phyloP scores from a whole-genome alignment of 2,888 invertebrate species.

The Muschampia staudingeri region DNA sequence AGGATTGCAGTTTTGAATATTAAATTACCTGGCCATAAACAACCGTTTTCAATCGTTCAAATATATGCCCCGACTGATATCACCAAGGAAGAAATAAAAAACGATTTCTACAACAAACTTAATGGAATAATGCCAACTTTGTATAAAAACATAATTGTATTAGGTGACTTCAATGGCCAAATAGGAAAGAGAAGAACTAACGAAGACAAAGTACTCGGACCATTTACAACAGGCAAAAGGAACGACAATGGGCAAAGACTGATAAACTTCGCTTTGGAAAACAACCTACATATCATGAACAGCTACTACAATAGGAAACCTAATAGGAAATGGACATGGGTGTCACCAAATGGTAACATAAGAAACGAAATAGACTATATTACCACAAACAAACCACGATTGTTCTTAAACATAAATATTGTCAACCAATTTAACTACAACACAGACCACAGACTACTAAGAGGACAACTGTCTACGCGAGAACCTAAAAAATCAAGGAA shows the following conservation, averaged over 20 bases:
- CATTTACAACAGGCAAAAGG: neutral
- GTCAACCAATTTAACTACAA: neutral
- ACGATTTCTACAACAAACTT: neutral
- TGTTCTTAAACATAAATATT: neutral
- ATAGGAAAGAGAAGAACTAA: neutral
- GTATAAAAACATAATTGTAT: neutral
- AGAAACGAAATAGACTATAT: neutral
- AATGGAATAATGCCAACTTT: neutral
- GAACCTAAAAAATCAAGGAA: neutral
- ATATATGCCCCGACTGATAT: neutral
- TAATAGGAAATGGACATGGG: neutral
- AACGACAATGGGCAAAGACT: neutral
- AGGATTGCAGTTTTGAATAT: neutral
- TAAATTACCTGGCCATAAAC: neutral
- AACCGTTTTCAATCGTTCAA: neutral
- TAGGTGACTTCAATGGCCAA: neutral
- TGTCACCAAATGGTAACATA: neutral
- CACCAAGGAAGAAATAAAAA: neutral
- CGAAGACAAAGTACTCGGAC: neutral
- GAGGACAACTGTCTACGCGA: neutral
- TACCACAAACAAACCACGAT: neutral
- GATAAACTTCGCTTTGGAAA: neutral
- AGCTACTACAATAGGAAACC: neutral
- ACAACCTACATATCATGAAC: neutral
- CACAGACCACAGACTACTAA: neutral